Base-by-base conservation (phyloP, 2,888 invertebrate species). In the Pycnomerus fuliginosus region DNA sequence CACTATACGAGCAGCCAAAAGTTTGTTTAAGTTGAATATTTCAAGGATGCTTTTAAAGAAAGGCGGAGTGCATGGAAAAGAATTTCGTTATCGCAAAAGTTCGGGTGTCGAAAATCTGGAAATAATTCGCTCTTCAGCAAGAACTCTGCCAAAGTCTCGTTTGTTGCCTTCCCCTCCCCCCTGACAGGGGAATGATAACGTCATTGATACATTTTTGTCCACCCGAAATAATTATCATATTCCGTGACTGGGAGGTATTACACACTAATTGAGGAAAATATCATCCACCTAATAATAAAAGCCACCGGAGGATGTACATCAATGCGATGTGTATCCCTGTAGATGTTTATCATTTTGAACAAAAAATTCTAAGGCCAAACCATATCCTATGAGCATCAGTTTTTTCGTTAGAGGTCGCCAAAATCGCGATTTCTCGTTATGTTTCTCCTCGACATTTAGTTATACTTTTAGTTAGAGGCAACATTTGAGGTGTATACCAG, bases 51-150 rank as follows among this genome's bases (percentile, higher is more conserved):
- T 59, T 61, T 60, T 60, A 56, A 56, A 56, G 56, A 14, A 30
- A 55, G 56, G 52, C 50, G 48, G 55, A 60, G 56, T 56, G 51
- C 56, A 59, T 57, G 56, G 52, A 59, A 58, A 61, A 60, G 63
- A 63, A 62, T 63, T 62, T 58, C 58, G 61, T 62, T 63, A 62
- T 64, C 60, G 58, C 50, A 61, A 35, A 58, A 51, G 58, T 60
- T 29, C 53, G 33, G 52, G 46, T 48, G 45, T 30, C 10, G 44
- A 51, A 53, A 54, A 50, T 53, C 44, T 37, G 16, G 34, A 44
- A 44, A 53, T 53, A 55, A 55, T 55, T 51, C 51, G 43, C 47
- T 51, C 45, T 30, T 49, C 35, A 34, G 16, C 40, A 32, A 36
- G 47, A 50, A 50, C 47, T 50, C 42, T 47, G 37, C 49, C 38